These are phyloP conservation scores for Hirtodrosophila confusa DNA, from an alignment of 2,888 invertebrate species.

Conservation along the genomic window DNA sequence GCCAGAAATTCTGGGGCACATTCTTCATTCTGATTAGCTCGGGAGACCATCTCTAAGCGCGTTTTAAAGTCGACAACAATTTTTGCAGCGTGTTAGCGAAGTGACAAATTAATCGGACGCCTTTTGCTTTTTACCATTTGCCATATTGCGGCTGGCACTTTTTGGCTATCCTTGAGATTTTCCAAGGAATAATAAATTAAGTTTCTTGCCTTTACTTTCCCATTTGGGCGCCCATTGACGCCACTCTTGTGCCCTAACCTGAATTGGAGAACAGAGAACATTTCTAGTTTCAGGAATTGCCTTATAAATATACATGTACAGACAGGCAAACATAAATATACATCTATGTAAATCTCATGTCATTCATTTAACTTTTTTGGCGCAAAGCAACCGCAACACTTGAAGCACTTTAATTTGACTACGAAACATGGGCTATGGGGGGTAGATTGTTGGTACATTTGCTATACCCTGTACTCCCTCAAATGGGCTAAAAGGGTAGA, in stretches of 20 bases:
- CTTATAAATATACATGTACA: conserved; percentile 33
- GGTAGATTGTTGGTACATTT: background rate
- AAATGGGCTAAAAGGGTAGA: too few species aligned
- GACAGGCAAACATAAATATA: conserved; percentile 17
- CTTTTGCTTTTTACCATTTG: conserved; percentile 31
- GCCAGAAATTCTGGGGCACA: too few species aligned
- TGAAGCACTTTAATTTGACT: conserved; percentile 45
- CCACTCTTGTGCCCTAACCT: background rate
- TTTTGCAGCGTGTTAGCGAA: conserved; percentile 26
- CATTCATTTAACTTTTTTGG: conserved; percentile 29
- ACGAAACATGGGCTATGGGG: conserved; percentile 3
- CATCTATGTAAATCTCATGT: conserved; percentile 31
- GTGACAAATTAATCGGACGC: conserved; percentile 51
- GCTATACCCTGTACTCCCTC: too few species aligned
- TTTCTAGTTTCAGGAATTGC: conserved; percentile 19
- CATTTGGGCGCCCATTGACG: background rate
- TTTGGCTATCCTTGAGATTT: conserved; percentile 42
- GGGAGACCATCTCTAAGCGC: conserved; percentile 29
- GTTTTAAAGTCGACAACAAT: conserved; percentile 36
- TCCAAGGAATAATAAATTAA: conserved; percentile 51
- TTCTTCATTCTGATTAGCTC: background rate
- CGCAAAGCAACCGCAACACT: conserved; percentile 40
- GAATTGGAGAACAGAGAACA: conserved; percentile 5
- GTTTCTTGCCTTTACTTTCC: conserved; percentile 9
- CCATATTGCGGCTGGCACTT: conserved; percentile 17